Evolutionary conservation across 2,888 invertebrate genomes (phyloP), one percentile per base, ranked within the genome.

Genomic region (Sisyra terminalis): DNA sequence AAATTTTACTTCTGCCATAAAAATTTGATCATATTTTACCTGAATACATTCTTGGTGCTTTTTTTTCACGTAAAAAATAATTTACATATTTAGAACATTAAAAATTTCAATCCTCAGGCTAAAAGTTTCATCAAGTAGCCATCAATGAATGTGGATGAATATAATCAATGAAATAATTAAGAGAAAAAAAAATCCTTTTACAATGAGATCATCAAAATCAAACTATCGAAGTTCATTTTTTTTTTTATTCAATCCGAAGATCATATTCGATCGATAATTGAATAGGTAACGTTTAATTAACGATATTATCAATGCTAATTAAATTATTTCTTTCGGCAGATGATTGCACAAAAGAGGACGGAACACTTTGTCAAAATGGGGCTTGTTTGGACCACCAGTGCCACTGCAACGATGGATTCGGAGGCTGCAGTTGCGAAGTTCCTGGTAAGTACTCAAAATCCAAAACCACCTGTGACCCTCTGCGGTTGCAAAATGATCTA

Each of bases 351-450:
- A 85, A 86, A 72, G 82, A 82, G 58, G 87, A 88, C 65, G 88
- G 88, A 64, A 80, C 84, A 57, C 75, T 72, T 60, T 92, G 92
- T 71, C 78, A 82, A 64, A 89, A 92, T 65, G 92, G 92, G 62
- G 90, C 82, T 57, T 92, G 92, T 69, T 75, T 92, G 57, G 86
- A 86, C 64, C 81, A 84, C 59, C 87, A 87, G 63, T 92, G 92
- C 70, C 87, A 92, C 70, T 92, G 92, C 67, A 90, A 92, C 65
- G 92, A 92, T 65, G 92, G 92, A 54, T 92, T 76, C 61, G 90
- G 90, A 50, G 92, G 92, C 53, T 90, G 90, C 65, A 88, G 86
- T 63, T 92, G 92, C 64, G 87, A 88, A 72, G 86, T 86, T 63
- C 81, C 80, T 66, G 89, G 89, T 89, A 68, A 65, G 65, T 41